Percentiles rank a stretch among this genome's conserved stretches.
These are phyloP conservation scores for Holothuria leucospilota DNA, from an alignment of 53 echinoderm and acorn worm species.

Conservation along the genomic window DNA sequence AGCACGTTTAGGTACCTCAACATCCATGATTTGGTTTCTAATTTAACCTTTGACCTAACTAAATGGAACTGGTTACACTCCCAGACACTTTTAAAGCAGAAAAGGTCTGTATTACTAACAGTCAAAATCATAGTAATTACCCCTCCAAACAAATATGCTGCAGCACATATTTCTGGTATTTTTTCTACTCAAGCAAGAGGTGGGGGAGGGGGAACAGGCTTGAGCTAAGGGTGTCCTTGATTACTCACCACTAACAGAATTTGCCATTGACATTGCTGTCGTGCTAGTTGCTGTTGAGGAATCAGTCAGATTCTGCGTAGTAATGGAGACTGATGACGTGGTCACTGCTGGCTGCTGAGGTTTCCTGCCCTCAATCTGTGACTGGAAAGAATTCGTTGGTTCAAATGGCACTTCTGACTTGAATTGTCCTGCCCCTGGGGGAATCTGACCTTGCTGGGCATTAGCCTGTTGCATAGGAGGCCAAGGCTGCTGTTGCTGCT, in stretches of 20 bases:
- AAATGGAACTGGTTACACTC: too few relatives aligned
- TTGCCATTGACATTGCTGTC: constrained; percentile 17
- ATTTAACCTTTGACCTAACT: too few relatives aligned
- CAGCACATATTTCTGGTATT: too few relatives aligned
- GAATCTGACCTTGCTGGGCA: constrained; percentile 9
- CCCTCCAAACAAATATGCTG: too few relatives aligned
- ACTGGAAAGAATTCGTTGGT: constrained; percentile 25
- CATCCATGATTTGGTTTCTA: too few relatives aligned
- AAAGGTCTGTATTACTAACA: too few relatives aligned
- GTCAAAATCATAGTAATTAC: too few relatives aligned
- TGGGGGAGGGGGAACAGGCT: too few relatives aligned
- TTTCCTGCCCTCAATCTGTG: neutral
- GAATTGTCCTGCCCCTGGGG: neutral
- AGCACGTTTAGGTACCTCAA: too few relatives aligned
- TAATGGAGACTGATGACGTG: constrained; percentile 19
- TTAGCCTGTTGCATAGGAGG: constrained; percentile 28
- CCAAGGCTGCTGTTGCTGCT: constrained; percentile 38
- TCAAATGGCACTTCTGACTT: constrained; percentile 38
- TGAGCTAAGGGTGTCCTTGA: too few relatives aligned
- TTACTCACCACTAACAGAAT: constrained; percentile 43
- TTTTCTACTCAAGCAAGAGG: too few relatives aligned
- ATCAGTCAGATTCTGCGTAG: constrained; percentile 33
- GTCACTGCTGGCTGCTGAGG: constrained; percentile 29
- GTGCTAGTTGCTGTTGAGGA: constrained; percentile 20
- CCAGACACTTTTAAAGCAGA: too few relatives aligned